Base-by-base conservation (phyloP, 2,888 invertebrate species). In the Ornithoptera priamus region DNA sequence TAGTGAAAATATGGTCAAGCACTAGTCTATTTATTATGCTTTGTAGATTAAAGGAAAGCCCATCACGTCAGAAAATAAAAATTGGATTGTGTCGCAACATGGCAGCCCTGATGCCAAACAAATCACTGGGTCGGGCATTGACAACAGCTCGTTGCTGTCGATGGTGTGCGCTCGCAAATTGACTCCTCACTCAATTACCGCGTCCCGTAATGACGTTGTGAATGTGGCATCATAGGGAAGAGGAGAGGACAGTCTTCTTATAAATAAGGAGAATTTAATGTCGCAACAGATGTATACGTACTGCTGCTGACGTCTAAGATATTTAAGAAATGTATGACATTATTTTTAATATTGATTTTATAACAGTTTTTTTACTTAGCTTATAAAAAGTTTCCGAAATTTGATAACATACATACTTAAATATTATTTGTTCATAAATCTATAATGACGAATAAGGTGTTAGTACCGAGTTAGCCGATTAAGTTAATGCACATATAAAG, bases 171-270 rank as follows among this genome's bases (percentile, higher is more conserved):
- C 66, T 64, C 64, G 64, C 64, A 75, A 73, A 75, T 74, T 75
- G 73, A 73, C 75, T 72, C 72, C 70, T 75, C 75, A 74, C 70
- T 72, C 65, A 69, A 72, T 71, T 63, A 66, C 68, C 65, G 67
- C 60, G 72, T 67, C 30, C 66, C 24, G 42, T 60, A 66, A 66
- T 66, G 60, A 66, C 50, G 50, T 46, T 18, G 50, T 18, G 50
- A 50, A 50, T 50, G 50, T 18, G 50, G 50, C 50, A 12, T 15
- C 12, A 39, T 39, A 7, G 36, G 36, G 8, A 8, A 3, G 17
- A 12, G 17, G 18, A 15, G 30, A 39, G 39, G 39, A 39, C 10
- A 4, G 17, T 50, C 50, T 50, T 17, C 17, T 50, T 50, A 17
- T 50, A 50, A 50, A 50, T 50, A 18, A 18, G 12, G 18, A 15